phyloP scores from a whole-genome alignment of 2,113 vertebrate species.

The Lagopus leucura region DNA sequence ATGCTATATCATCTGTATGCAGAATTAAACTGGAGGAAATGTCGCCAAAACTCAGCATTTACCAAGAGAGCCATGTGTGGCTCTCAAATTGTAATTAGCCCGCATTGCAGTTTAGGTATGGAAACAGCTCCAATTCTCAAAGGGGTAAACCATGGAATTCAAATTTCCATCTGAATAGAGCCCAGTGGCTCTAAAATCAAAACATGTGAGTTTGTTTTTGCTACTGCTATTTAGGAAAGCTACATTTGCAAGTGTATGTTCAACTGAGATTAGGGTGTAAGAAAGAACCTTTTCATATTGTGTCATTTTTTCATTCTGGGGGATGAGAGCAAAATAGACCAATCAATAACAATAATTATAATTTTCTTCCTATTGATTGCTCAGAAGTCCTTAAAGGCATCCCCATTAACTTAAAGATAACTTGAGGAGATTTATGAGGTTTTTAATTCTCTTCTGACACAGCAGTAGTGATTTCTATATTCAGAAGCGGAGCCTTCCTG shows the following conservation, averaged over 20 bases:
- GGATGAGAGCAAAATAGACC: conserved; percentile 34
- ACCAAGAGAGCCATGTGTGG: conserved; percentile 26
- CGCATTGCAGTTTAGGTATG: background rate
- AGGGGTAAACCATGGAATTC: conserved; percentile 52
- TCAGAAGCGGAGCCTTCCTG: background rate
- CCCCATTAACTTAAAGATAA: conserved; percentile 66
- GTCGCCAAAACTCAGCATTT: conserved; percentile 38
- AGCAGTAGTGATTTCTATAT: conserved; percentile 31
- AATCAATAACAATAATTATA: conserved; percentile 74
- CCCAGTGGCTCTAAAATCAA: conserved; percentile 57
- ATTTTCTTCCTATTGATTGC: conserved; percentile 68
- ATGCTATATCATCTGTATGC: background rate
- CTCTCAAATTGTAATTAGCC: conserved; percentile 47
- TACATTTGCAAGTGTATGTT: conserved; percentile 60
- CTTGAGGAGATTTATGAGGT: conserved; percentile 44
- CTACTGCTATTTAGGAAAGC: conserved; percentile 36
- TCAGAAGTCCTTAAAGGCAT: conserved; percentile 49
- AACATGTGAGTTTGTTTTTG: conserved; percentile 38
- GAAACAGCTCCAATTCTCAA: conserved; percentile 37
- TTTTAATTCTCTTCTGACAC: conserved; percentile 47
- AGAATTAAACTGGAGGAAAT: background rate
- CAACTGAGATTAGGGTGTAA: conserved; percentile 63
- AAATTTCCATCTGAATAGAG: conserved; percentile 75
- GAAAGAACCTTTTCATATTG: conserved; percentile 54
- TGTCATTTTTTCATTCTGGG: conserved; percentile 57